Evolutionary conservation across 1,140 invertebrate genomes (phyloP), one percentile per base, ranked within the genome.

Genomic region (Zelostemma sp.): DNA sequence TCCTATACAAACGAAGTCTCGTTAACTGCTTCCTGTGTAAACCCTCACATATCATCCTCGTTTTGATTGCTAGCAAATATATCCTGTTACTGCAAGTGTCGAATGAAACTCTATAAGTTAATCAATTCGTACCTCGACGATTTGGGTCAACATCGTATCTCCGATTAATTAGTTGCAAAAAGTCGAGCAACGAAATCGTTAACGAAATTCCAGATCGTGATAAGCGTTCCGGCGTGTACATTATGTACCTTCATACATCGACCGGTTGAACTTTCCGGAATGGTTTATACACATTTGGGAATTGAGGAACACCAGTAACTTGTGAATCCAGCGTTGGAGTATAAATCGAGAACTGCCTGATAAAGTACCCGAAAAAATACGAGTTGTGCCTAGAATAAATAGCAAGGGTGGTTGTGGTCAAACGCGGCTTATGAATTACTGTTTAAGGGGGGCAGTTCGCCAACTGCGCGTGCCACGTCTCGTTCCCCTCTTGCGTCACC

Each of bases 361-460:
- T 68, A 68, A 64, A 64, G 55, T 58, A 40, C 28, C 50, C 9
- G 28, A 59, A 63, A 61, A 59, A 63, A 63, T 45, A 58, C 28
- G 46, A 54, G 48, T 48, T 55, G 50, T 12, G 46, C 31, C 46
- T 16, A 28, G 58, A 58, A 63, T 72, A 62, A 51, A 58, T 60
- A 55, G 49, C 46, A 15, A 43, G 21, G 18, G 18, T 53, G 14
- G 55, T 35, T 15, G 53, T 28, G 56, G 60, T 57, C 48, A 55
- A 72, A 28, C 41, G 47, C 43, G 35, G 45, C 17, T 46, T 56
- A 64, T 61, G 57, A 65, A 56, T 65, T 65, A 72, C 51, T 63
- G 56, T 48, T 57, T 19, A 66, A 58, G 46, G n/a, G 8, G 59
- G 40, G 38, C 17, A n/a, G 64, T 35, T 6, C 15, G 55, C 35